Evolutionary conservation across 2,113 vertebrate genomes (phyloP).

Genomic region (Alethe castanea): DNA sequence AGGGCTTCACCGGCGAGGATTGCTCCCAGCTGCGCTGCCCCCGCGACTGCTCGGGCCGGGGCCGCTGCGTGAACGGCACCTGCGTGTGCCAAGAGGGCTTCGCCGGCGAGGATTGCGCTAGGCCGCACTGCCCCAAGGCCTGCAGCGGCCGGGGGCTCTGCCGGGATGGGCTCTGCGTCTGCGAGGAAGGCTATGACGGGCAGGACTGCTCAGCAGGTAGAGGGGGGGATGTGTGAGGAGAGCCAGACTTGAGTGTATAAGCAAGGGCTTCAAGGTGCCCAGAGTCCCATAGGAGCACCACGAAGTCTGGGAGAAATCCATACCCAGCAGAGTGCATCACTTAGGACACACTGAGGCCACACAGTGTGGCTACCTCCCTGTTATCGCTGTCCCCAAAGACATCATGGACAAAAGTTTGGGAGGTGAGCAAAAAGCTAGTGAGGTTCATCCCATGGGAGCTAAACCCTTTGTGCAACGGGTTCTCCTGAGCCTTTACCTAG

Average conservation of each 20-base stretch:
- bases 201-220: slow-evolving; percentile 94
- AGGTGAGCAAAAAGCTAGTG: background rate
- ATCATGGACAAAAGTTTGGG: accelerated
- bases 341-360: background rate
- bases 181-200: slow-evolving; percentile 86
- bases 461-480: background rate
- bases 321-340: background rate
- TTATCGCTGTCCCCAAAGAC: background rate
- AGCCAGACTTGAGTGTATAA: background rate
- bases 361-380: background rate
- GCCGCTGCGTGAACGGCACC: slow-evolving; percentile 85
- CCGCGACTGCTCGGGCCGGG: slow-evolving; percentile 89
- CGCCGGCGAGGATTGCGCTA: slow-evolving; percentile 85
- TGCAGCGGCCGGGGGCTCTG: slow-evolving; percentile 89
- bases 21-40: slow-evolving; percentile 88
- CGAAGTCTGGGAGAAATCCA: background rate
- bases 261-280: background rate
- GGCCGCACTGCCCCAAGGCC: slow-evolving; percentile 84
- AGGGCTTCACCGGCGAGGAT: slow-evolving; percentile 86
- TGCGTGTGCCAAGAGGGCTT: slow-evolving; percentile 88
- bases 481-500: background rate
- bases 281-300: background rate
- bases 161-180: slow-evolving; percentile 86
- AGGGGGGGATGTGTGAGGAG: background rate
- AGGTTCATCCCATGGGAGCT: background rate